These are phyloP conservation scores for Alcedo quadribrachys DNA, from an alignment of 2,797 vertebrate species.

Conservation along the genomic window DNA sequence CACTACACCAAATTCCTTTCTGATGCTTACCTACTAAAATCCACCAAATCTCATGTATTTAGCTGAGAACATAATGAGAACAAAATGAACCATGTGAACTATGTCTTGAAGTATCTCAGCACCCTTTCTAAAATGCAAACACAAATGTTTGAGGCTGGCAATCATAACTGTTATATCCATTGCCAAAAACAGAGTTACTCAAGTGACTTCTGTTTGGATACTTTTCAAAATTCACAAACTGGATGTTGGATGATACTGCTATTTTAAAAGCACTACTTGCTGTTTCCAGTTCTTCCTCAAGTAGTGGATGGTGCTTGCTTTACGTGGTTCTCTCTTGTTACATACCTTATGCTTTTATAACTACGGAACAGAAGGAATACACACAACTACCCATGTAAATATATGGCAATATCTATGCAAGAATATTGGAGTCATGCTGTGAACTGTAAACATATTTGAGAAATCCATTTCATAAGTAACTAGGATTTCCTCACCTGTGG, in stretches of 20 bases:
- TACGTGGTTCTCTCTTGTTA: background rate
- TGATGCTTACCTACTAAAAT: background rate
- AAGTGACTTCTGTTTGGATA: background rate
- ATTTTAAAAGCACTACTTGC: background rate
- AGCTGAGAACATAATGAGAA: background rate
- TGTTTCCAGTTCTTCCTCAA: background rate
- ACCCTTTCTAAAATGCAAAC: background rate
- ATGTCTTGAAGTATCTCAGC: background rate
- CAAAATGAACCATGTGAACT: background rate
- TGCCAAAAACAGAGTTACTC: background rate
- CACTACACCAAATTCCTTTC: background rate
- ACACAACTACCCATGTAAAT: background rate
- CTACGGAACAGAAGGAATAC: background rate
- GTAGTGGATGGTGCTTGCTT: background rate
- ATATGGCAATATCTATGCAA: background rate
- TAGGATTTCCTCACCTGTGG: slow-evolving; percentile 12
- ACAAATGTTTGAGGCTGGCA: background rate
- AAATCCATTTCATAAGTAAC: slow-evolving; percentile 27
- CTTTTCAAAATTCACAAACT: background rate
- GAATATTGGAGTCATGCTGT: background rate
- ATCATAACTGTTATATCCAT: background rate
- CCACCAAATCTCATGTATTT: background rate
- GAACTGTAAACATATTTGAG: background rate
- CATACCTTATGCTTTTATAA: background rate
- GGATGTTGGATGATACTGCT: background rate